A percentile compares a stretch with the other conserved stretches of the same genome.
Conservation (phyloP, 2,888 invertebrate species). For the Caenorhabditis sp. region DNA sequence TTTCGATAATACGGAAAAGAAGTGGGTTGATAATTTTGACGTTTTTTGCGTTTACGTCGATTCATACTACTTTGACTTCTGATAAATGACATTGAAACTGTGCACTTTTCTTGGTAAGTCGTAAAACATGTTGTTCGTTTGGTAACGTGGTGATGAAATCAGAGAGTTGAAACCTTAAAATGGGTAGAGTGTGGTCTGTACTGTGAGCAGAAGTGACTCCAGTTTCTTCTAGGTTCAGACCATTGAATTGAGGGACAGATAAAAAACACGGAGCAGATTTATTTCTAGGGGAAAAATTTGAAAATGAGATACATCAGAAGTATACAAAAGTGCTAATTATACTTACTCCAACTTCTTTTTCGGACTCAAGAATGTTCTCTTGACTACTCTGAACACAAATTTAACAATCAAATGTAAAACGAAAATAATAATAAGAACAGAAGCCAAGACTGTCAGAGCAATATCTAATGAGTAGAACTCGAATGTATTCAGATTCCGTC, state of each 20-base stretch:
- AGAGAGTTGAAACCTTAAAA: too few species aligned
- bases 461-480: slow-evolving; percentile 59
- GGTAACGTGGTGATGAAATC: too few species aligned
- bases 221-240: too few species aligned
- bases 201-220: too few species aligned
- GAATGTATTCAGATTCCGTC: slow-evolving; percentile 57
- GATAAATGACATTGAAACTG: background rate
- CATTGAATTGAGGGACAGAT: too few species aligned
- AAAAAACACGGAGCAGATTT: background rate
- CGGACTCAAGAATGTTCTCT: background rate
- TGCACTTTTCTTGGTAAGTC: slow-evolving; percentile 1
- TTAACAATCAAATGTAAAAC: slow-evolving; percentile 25
- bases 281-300: background rate
- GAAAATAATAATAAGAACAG: background rate
- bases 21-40: slow-evolving; percentile 16
- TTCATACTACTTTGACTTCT: background rate
- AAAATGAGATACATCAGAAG: background rate
- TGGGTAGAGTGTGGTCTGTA: too few species aligned
- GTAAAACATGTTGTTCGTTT: too few species aligned
- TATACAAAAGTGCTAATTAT: background rate
- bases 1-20: slow-evolving; percentile 13
- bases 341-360: slow-evolving; percentile 10
- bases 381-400: slow-evolving; percentile 6
- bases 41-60: background rate
- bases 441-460: slow-evolving; percentile 7